Base-by-base conservation (phyloP, 2,113 vertebrate species). In the Cheirogaleus medius region DNA sequence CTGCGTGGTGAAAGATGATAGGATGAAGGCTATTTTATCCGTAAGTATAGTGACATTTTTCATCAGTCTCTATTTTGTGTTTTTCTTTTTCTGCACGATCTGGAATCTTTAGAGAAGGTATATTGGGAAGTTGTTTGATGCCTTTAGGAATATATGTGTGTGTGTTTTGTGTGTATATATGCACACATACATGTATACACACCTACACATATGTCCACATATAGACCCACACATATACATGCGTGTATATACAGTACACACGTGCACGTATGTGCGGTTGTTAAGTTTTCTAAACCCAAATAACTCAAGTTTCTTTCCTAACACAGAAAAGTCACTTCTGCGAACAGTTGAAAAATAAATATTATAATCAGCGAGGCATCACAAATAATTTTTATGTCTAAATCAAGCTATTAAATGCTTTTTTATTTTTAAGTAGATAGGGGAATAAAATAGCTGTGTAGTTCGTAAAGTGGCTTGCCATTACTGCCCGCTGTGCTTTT, bases 371-470 rank as follows among this genome's bases (percentile, higher is more conserved):
- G 92, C 4, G 95, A 98, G 98, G 98, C 98, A 97, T 99, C 99
- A 98, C 98, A 99, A 98, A 99, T 99, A 99, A 99, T 97, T 99
- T 99, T 98, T 98, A 98, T 99, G 98, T 98, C 98, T 99, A 98
- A 98, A 98, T 99, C 98, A 99, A 98, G 98, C 98, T 98, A 99
- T 99, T 99, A 99, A 98, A 98, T 98, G 98, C 98, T 98, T 99
- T 99, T 99, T 98, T 99, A 99, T 99, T 98, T 99, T 98, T 99
- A 98, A 99, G 99, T 99, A 98, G 98, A 98, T 98, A 98, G 97
- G 97, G 97, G 98, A 98, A 98, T 99, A 98, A 99, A 99, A 99
- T 98, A 98, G 98, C 98, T 98, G 98, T 97, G 98, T 98, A 98
- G 98, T 98, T 99, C 98, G 98, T 98, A 99, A 98, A 99, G 98